phyloP scores from a whole-genome alignment of 1,140 invertebrate species.

The Spodoptera frugiperda region DNA sequence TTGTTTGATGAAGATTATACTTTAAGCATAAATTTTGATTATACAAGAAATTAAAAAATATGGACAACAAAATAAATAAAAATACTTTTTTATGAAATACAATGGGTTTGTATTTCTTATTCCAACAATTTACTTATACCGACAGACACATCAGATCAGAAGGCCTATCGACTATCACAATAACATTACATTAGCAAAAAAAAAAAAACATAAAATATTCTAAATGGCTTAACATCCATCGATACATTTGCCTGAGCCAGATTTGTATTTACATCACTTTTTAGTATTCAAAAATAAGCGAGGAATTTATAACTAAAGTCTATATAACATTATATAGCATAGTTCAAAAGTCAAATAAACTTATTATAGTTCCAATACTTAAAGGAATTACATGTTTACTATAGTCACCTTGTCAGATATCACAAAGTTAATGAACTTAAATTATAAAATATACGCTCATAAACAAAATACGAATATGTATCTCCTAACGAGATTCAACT shows the following conservation, averaged over 20 bases:
- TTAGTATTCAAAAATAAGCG: background rate
- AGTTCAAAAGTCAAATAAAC: background rate
- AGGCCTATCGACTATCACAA: constrained; percentile 8
- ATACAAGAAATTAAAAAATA: background rate
- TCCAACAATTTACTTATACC: background rate
- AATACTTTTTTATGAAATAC: constrained; percentile 44
- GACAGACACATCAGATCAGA: background rate
- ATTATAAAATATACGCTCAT: background rate
- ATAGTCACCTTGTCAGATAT: constrained; percentile 3
- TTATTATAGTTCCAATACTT: background rate
- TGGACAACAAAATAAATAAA: background rate
- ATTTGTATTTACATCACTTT: constrained; percentile 16
- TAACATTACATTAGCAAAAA: constrained; percentile 34
- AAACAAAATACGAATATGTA: background rate
- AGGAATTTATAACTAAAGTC: constrained; percentile 11
- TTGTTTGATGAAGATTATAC: background rate
- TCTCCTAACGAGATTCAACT: constrained; percentile 16
- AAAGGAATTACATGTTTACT: background rate
- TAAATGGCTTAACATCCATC: constrained; percentile 7
- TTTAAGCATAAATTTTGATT: too few species aligned
- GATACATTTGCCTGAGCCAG: background rate
- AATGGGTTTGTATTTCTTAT: constrained; percentile 48
- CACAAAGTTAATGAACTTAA: constrained; percentile 7
- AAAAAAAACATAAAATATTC: background rate
- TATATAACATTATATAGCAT: constrained; percentile 1